A percentile compares a stretch with the other conserved stretches of the same genome.
Evolutionary conservation across 2,888 invertebrate species (phyloP).

Genomic region (Byasa hedistus): DNA sequence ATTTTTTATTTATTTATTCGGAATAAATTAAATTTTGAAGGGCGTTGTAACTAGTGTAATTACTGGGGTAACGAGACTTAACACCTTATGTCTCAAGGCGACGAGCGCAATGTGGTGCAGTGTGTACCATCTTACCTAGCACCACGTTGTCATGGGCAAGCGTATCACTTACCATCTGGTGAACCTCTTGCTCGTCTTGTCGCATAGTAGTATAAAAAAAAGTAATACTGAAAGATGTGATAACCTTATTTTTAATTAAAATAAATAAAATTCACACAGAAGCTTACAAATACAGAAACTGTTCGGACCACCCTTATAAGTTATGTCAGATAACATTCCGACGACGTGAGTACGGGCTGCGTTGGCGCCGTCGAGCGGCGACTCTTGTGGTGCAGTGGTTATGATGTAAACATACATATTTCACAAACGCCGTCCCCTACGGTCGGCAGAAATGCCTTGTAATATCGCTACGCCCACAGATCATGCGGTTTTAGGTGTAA

Average conservation of each 20-base stretch:
- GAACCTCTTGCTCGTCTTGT: no score
- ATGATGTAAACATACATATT: conserved; percentile 75
- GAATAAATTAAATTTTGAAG: no score
- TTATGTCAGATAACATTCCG: conserved; percentile 66
- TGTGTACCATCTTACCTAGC: no score
- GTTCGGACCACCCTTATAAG: conserved; percentile 65
- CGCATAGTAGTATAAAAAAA: no score
- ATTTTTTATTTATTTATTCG: no score
- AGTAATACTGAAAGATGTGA: neutral
- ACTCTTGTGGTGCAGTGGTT: conserved; percentile 64
- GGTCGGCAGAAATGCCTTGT: conserved; percentile 74
- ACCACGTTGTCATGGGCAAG: no score
- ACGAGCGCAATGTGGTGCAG: no score
- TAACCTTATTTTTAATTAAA: neutral
- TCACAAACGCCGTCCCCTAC: conserved; percentile 52
- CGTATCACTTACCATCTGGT: no score
- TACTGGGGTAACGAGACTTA: no score
- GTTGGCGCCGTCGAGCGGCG: conserved; percentile 51
- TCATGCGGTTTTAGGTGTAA: conserved; percentile 78
- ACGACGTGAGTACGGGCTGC: conserved; percentile 48
- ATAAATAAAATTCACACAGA: neutral
- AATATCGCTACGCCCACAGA: conserved; percentile 71
- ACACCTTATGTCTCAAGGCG: no score
- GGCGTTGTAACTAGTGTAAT: no score
- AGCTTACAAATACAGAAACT: conserved; percentile 39